Evolutionary conservation across 2,113 vertebrate species (phyloP), one percentile per base, ranked within the genome.

Genomic region (Dasypus novemcinctus): DNA sequence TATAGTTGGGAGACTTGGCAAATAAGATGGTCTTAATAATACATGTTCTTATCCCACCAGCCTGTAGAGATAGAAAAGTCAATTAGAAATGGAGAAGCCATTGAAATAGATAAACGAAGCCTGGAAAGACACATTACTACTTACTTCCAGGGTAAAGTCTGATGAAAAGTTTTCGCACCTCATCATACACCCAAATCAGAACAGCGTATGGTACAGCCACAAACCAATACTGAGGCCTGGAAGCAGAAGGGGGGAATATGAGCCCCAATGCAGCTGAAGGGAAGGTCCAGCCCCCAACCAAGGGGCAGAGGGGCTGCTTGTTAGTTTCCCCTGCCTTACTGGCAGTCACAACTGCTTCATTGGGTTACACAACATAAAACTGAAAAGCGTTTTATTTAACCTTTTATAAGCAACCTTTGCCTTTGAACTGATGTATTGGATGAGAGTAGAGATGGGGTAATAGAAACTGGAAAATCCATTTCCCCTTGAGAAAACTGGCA

Each of bases 21-120:
- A 41, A 33, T 18, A 83, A 82, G 13, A 6, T 17, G 46, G 4
- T 23, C 84, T 98, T 96, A 99, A 0, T 99, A 99, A 94, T 99
- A 99, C 98, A 99, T 99, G 87, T 99, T 98, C 95, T 98, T 98
- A 89, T 99, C 98, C 98, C 98, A 99, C 98, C 98, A 99, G 49
- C 98, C 98, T 99, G 81, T 33, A 84, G 97, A 80, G 38, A 64
- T 25, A 46, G 64, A n/a, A 11, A 41, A 7, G 43, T 1, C 2
- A 2, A 3, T 95, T 27, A 64, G 43, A 86, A 59, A 59, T 12
- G 13, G 64, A 59, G 52, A 43, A 3, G 20, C 64, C 46, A 2
- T 23, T 43, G 52, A 66, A 93, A n/a, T 33, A 10, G 23, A 68
- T 4, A 27, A 20, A 15, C 38, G 87, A 69, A 84, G 52, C 18